Conservation (phyloP, 2,113 vertebrate species). For the Mionectes macconnelli region DNA sequence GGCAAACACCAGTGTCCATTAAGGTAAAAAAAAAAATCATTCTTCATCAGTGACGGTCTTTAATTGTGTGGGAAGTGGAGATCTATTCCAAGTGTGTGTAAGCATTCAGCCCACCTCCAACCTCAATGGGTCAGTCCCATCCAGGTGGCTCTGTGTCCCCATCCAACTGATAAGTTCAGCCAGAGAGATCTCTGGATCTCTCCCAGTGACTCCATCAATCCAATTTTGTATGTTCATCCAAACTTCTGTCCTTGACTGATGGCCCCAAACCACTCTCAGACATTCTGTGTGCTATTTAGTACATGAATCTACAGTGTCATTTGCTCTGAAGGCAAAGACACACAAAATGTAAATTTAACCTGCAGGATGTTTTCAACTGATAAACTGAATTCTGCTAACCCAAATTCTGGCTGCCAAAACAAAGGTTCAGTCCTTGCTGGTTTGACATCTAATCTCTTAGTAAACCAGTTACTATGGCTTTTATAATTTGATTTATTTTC, state of each 20-base stretch:
- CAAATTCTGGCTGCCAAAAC: neutral
- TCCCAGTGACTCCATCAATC: neutral
- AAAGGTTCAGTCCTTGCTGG: neutral
- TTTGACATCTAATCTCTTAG: neutral
- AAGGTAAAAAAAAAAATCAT: neutral
- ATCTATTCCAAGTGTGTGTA: neutral
- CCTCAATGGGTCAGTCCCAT: neutral
- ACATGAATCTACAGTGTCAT: accelerated
- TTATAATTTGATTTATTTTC: neutral
- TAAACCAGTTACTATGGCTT: neutral
- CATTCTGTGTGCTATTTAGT: neutral
- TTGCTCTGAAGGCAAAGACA: neutral
- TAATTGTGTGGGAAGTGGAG: neutral
- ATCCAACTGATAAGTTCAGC: neutral
- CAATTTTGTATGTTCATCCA: neutral
- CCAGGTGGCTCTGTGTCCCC: neutral
- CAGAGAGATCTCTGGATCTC: neutral
- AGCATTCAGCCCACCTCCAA: neutral
- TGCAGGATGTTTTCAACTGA: neutral
- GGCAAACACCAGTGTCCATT: neutral
- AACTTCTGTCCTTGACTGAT: neutral
- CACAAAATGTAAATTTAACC: neutral
- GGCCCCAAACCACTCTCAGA: neutral
- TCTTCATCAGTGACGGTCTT: neutral
- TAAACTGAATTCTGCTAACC: neutral